Evolutionary conservation across 2,888 invertebrate species (phyloP), one percentile per base, ranked within the genome.

Genomic region (Cosmorhoe ocellata): DNA sequence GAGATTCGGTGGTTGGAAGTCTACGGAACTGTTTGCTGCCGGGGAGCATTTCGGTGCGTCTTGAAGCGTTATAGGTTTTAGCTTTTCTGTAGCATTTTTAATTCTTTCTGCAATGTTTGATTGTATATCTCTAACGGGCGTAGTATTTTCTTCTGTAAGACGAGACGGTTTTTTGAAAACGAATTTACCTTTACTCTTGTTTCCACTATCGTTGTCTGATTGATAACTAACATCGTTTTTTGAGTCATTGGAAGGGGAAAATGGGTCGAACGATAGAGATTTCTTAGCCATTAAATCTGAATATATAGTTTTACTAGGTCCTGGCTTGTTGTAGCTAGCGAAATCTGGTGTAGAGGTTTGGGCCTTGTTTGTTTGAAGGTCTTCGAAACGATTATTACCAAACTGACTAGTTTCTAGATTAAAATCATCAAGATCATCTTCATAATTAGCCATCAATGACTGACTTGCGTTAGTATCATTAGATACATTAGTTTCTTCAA

Each of bases 141-240:
- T 71, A 9, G 63, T 67, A 37, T 54, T 67, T 7, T 77, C 75
- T 26, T 78, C 78, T 18, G 69, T 65, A 0, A 78, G 58, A 44
- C 73, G 69, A 7, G 89, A 84, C 2, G 90, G 88, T 51, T 74
- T 81, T 68, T 89, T 90, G 41, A 85, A 87, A 1, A 87, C 81
- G 58, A 90, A 90, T 59, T 85, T 86, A 1, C 85, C 81, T 69
- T 84, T 89, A 27, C 71, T 73, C 59, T 76, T 84, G 46, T 67
- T 76, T 0, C 44, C 53, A 24, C 36, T 24, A 47, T 76, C 74
- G 39, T 73, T 64, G 4, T 69, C 79, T 22, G 76, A 76, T 53
- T 71, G 71, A 26, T 62, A 54, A 41, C 67, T 76, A 3, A 18
- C 34, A 2, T 63, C 65, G 49, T 59, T 66, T 13, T 64, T 72